Conservation (phyloP, 2,888 invertebrate species). For the Steinernema scapterisci region DNA sequence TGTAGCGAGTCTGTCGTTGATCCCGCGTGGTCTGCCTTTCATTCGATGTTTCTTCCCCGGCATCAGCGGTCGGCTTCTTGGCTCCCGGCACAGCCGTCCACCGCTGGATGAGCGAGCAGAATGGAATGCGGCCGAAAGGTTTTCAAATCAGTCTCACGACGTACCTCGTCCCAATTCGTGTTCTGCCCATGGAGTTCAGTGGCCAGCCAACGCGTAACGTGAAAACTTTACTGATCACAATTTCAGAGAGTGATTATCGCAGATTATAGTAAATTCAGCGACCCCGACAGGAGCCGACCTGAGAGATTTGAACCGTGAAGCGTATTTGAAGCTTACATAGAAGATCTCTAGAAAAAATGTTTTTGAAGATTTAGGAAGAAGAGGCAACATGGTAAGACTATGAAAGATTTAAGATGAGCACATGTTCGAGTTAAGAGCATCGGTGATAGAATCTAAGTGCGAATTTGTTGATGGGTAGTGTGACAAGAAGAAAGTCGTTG, state of each 20-base stretch:
- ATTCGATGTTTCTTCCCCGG: too few relatives aligned
- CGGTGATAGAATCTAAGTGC: constrained; percentile 27
- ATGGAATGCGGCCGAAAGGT: too few relatives aligned
- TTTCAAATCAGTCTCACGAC: too few relatives aligned
- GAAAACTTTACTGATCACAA: constrained; percentile 27
- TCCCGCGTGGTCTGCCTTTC: too few relatives aligned
- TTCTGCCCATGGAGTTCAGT: too few relatives aligned
- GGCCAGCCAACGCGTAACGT: too few relatives aligned
- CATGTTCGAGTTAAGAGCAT: constrained; percentile 17
- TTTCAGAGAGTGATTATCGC: not conserved
- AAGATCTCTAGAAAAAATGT: constrained; percentile 12
- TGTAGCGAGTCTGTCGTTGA: too few relatives aligned
- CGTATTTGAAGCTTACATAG: constrained; percentile 9
- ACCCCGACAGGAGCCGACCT: not conserved
- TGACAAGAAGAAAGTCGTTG: constrained; percentile 1
- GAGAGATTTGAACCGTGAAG: constrained; percentile 26
- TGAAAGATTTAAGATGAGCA: constrained; percentile 10
- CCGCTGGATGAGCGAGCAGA: too few relatives aligned
- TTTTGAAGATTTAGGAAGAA: not conserved
- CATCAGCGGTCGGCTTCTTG: too few relatives aligned
- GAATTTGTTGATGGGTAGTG: not conserved
- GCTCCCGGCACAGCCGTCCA: too few relatives aligned
- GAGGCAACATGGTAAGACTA: constrained; percentile 5
- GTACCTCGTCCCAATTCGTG: too few relatives aligned
- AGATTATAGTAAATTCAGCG: constrained; percentile 12